phyloP scores from a whole-genome alignment of 2,113 vertebrate species.

The Cottus gobio region DNA sequence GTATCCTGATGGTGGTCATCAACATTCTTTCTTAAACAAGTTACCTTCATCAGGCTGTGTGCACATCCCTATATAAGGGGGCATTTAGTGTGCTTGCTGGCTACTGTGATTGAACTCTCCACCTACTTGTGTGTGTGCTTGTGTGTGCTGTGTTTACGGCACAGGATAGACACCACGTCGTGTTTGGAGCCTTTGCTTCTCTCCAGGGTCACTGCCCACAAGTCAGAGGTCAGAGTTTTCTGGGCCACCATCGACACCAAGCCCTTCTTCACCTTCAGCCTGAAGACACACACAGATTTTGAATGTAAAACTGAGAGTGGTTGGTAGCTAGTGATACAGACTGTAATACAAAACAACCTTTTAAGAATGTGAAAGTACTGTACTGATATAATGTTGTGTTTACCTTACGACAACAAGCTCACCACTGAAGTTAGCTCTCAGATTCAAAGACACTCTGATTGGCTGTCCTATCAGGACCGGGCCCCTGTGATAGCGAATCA shows the following conservation, averaged over 20 bases:
- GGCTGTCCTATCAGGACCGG: constrained; percentile 71
- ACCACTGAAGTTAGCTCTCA: constrained; percentile 73
- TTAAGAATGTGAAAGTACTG: not conserved
- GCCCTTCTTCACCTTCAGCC: constrained; percentile 79
- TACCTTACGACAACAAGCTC: constrained; percentile 78
- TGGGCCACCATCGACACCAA: constrained; percentile 73
- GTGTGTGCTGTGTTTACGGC: constrained; percentile 55
- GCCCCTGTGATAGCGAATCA: constrained; percentile 73
- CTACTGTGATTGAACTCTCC: not conserved
- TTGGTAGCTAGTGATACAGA: not conserved
- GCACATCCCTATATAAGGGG: not conserved
- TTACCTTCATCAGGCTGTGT: too few species aligned
- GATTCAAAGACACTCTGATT: constrained; percentile 71
- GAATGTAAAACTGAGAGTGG: not conserved
- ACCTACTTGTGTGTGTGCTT: constrained; percentile 53
- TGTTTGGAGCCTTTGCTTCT: constrained; percentile 70
- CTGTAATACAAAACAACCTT: not conserved
- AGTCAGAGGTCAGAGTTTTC: constrained; percentile 63
- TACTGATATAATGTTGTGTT: not conserved
- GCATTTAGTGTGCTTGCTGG: not conserved
- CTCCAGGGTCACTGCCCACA: constrained; percentile 77
- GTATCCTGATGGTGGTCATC: not conserved
- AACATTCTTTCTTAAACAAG: not conserved
- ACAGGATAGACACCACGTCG: constrained; percentile 77
- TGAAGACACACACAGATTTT: constrained; percentile 42